Conservation (phyloP, 2,797 vertebrate genomes). For the Podarcis lilfordi region DNA sequence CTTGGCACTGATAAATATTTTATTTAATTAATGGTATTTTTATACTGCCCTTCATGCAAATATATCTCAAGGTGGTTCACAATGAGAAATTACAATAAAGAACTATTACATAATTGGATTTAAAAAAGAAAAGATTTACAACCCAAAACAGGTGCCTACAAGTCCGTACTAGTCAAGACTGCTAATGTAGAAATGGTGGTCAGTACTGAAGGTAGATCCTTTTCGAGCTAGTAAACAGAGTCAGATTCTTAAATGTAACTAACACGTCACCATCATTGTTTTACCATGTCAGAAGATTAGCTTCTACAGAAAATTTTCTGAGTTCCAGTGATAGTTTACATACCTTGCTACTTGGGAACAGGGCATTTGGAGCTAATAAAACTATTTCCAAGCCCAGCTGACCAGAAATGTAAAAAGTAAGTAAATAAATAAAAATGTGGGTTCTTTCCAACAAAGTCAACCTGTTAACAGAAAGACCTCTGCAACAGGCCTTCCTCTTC, state of each 20-base stretch:
- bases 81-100: too few relatives aligned
- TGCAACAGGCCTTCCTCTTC: too few relatives aligned
- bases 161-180: not conserved
- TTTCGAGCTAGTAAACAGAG: not conserved
- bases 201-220: not conserved
- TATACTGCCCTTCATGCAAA: not conserved
- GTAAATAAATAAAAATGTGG: too few relatives aligned
- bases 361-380: not conserved
- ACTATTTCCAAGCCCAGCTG: not conserved
- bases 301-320: not conserved
- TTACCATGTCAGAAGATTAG: not conserved
- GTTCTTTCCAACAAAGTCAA: too few relatives aligned
- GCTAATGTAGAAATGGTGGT: too few relatives aligned
- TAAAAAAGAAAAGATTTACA: not conserved
- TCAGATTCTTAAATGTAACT: not conserved
- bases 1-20: not conserved
- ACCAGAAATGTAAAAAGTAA: not conserved
- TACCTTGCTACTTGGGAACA: not conserved
- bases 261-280: not conserved
- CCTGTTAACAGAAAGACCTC: too few relatives aligned
- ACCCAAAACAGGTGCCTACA: not conserved
- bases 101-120: too few relatives aligned
- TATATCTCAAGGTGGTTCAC: too few relatives aligned
- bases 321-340: not conserved
- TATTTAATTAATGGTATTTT: not conserved